Conservation (phyloP, 2,113 vertebrate genomes). For the Aldabrachelys gigantea region DNA sequence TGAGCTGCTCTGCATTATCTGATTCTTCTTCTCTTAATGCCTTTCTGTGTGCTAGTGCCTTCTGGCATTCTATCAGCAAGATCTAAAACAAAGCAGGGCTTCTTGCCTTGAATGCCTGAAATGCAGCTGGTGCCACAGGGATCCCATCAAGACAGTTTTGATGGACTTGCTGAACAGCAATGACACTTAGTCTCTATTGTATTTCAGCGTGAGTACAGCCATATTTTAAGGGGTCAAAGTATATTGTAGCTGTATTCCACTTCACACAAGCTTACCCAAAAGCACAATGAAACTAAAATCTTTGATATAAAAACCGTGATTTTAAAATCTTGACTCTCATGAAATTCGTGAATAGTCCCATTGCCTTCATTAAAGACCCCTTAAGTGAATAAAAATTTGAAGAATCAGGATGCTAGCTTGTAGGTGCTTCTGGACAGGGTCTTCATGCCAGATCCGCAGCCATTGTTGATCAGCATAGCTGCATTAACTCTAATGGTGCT, state of each 20-base stretch:
- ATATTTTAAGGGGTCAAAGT: not conserved
- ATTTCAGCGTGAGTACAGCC: not conserved
- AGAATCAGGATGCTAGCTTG: not conserved
- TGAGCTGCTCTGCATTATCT: not conserved
- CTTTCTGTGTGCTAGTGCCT: not conserved
- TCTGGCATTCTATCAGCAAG: not conserved
- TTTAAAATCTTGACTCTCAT: not conserved
- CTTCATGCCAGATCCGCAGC: not conserved
- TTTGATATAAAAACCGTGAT: not conserved
- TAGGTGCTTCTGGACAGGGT: not conserved
- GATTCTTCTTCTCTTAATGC: not conserved
- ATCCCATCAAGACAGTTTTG: not conserved
- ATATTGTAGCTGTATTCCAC: not conserved
- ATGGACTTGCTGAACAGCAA: not conserved
- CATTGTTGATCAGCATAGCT: not conserved
- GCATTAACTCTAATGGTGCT: not conserved
- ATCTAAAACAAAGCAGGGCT: not conserved
- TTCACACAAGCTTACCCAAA: not conserved
- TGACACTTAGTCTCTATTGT: not conserved
- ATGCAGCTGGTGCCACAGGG: not conserved
- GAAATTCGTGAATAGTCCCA: not conserved
- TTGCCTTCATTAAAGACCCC: not conserved
- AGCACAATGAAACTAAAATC: not conserved
- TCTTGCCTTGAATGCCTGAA: not conserved
- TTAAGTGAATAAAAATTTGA: not conserved